These are phyloP conservation scores for Ciconia nigra DNA, from an alignment of 2,797 vertebrate genomes.

Conservation along the genomic window DNA sequence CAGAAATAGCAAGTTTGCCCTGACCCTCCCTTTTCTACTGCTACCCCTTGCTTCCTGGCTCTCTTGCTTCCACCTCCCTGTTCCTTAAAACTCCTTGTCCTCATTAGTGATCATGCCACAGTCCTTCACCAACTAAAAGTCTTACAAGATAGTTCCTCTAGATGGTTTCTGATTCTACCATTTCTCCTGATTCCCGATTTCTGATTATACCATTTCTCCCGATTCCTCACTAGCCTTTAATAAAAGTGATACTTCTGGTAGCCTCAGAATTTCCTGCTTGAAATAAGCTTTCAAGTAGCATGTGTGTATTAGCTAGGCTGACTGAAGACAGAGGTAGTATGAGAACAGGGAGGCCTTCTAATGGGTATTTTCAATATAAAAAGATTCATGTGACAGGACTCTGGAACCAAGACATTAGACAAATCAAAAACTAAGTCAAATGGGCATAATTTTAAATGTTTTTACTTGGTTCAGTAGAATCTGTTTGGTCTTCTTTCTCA, in stretches of 20 bases:
- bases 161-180: not conserved
- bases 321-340: not conserved
- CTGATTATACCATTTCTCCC: not conserved
- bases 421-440: not conserved
- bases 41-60: not conserved
- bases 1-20: not conserved
- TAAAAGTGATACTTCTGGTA: not conserved
- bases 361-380: not conserved
- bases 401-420: not conserved
- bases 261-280: not conserved
- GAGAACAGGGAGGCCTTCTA: not conserved
- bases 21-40: not conserved
- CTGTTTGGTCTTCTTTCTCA: not conserved
- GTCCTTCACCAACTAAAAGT: not conserved
- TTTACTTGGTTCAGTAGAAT: not conserved
- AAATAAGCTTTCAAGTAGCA: not conserved
- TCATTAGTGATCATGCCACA: not conserved
- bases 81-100: not conserved
- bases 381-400: not conserved
- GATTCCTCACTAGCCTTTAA: not conserved
- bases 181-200: not conserved
- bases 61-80: not conserved
- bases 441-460: not conserved
- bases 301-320: not conserved
- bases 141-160: not conserved